phyloP scores from a whole-genome alignment of 2,113 vertebrate genomes.

The Ovibos moschatus region DNA sequence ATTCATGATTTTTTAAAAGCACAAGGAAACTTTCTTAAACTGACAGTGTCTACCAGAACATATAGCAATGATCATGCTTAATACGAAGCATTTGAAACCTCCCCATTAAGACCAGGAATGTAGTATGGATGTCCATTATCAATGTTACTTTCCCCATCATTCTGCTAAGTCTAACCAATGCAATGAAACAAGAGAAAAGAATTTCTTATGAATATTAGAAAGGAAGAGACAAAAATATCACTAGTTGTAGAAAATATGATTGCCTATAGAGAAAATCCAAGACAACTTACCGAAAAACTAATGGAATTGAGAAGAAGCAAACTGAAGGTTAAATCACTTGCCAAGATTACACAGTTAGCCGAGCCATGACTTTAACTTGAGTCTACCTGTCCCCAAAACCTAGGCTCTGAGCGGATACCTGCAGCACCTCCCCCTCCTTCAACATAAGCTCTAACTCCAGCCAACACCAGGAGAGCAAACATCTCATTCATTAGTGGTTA shows the following conservation, averaged over 20 bases:
- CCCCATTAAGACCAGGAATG: not conserved
- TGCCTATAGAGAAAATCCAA: not conserved
- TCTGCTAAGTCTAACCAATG: not conserved
- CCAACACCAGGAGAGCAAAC: not conserved
- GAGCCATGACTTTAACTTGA: not conserved
- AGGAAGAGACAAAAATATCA: not conserved
- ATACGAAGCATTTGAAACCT: not conserved
- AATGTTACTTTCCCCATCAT: not conserved
- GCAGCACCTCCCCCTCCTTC: not conserved
- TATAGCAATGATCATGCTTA: not conserved
- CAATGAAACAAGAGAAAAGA: not conserved
- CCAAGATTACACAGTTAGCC: not conserved
- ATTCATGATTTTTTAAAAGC: not conserved
- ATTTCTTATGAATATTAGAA: not conserved
- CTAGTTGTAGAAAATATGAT: not conserved
- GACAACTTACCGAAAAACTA: not conserved
- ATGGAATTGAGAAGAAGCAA: not conserved
- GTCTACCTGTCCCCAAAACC: not conserved
- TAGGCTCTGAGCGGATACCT: not conserved
- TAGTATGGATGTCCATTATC: not conserved
- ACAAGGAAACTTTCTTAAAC: slow-evolving; percentile 1
- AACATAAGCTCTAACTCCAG: not conserved
- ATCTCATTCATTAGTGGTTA: not conserved
- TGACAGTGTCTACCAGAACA: not conserved
- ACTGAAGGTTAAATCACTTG: not conserved